Evolutionary conservation across 2,113 vertebrate genomes (phyloP).

Genomic region (Ondatra zibethicus): DNA sequence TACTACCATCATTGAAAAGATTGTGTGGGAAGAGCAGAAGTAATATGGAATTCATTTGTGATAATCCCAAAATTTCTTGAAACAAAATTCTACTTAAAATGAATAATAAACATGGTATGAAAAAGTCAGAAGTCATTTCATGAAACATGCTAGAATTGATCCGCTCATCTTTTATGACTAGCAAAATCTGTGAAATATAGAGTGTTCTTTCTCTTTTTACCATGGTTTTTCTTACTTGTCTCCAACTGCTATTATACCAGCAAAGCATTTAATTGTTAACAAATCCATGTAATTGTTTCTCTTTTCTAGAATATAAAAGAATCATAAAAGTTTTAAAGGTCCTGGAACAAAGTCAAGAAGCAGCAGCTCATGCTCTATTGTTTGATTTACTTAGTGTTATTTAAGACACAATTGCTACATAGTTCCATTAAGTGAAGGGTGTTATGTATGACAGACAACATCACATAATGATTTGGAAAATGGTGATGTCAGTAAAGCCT

Average conservation of each 20-base stretch:
- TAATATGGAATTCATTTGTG: background rate
- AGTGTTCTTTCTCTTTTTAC: background rate
- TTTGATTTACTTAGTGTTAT: background rate
- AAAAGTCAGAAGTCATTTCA: background rate
- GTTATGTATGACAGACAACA: background rate
- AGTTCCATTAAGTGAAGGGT: background rate
- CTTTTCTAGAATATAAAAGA: background rate
- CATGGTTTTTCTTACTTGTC: background rate
- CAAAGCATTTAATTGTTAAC: background rate
- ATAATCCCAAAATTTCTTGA: background rate
- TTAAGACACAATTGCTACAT: background rate
- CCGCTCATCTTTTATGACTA: background rate
- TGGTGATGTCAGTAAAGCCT: background rate
- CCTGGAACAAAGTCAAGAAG: background rate
- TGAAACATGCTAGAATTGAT: background rate
- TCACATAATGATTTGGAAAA: background rate
- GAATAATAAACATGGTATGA: background rate
- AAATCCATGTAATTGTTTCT: background rate
- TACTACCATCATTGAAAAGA: background rate
- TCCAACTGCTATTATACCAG: background rate
- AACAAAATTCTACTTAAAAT: background rate
- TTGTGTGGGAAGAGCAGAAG: background rate
- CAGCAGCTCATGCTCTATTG: background rate
- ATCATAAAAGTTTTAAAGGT: conserved; percentile 3
- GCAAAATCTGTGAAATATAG: background rate